A percentile compares a stretch with the other conserved stretches of the same genome.
Conservation (phyloP, 2,113 vertebrate genomes). For the Aviceda subcristata region DNA sequence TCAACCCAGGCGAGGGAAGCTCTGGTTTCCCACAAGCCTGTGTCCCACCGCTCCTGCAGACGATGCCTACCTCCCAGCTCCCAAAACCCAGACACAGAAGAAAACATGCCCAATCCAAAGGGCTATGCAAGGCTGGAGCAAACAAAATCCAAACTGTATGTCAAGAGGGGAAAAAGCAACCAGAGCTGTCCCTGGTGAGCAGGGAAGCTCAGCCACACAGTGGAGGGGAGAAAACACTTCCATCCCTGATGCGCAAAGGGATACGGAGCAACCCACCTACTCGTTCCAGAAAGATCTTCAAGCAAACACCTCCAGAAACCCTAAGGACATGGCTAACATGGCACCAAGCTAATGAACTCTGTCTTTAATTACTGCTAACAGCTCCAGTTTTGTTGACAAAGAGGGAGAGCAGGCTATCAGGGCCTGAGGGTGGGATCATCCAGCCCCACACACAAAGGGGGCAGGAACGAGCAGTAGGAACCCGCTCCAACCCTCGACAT, state of each 20-base stretch:
- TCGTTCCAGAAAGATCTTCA: background rate
- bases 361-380: background rate
- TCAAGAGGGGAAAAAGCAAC: background rate
- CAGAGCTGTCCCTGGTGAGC: fast-evolving
- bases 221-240: background rate
- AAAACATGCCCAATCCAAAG: background rate
- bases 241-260: background rate
- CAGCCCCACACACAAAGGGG: background rate
- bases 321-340: background rate
- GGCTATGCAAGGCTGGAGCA: background rate
- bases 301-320: background rate
- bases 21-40: background rate
- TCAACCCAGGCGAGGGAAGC: background rate
- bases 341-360: background rate
- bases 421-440: background rate
- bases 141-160: background rate
- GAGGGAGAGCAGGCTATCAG: background rate
- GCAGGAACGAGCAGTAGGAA: background rate
- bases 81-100: background rate
- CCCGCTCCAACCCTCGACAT: background rate
- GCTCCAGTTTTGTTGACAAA: background rate
- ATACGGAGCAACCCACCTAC: background rate
- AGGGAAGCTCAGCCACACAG: background rate
- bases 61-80: background rate
- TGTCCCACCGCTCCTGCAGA: background rate